These are phyloP conservation scores for Drosophila sordidapex DNA, from an alignment of 2,888 invertebrate genomes.

Conservation along the genomic window DNA sequence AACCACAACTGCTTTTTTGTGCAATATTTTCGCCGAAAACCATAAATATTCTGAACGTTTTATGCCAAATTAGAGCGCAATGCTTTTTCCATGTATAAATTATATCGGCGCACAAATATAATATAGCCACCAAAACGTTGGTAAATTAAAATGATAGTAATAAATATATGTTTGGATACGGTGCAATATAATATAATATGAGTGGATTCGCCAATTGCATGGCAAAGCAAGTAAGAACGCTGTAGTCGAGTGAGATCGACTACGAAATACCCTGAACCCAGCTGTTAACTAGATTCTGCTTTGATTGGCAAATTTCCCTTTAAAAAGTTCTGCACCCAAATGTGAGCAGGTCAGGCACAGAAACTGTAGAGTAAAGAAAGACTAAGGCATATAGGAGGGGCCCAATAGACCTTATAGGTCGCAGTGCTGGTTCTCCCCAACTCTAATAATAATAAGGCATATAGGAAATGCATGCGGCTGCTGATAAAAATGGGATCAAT, in stretches of 20 bases:
- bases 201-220: constrained; percentile 17
- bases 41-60: constrained; percentile 71
- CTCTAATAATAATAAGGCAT: too few species aligned
- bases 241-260: neutral
- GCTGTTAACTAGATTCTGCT: neutral
- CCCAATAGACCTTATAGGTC: too few species aligned
- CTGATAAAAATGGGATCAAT: too few species aligned
- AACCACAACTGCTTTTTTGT: constrained; percentile 34
- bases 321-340: neutral
- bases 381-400: too few species aligned
- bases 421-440: too few species aligned
- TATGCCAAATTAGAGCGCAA: constrained; percentile 66
- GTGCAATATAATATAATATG: constrained; percentile 26
- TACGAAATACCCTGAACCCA: neutral
- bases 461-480: too few species aligned
- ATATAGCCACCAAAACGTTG: constrained; percentile 58
- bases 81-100: constrained; percentile 60
- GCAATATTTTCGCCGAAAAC: constrained; percentile 37
- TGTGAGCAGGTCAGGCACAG: too few species aligned
- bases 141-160: constrained; percentile 63
- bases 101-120: constrained; percentile 17
- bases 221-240: too few species aligned
- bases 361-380: too few species aligned
- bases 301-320: neutral
- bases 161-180: constrained; percentile 11